These are phyloP conservation scores for Rhinoptilus africanus DNA, from an alignment of 2,113 vertebrate species.

Conservation along the genomic window DNA sequence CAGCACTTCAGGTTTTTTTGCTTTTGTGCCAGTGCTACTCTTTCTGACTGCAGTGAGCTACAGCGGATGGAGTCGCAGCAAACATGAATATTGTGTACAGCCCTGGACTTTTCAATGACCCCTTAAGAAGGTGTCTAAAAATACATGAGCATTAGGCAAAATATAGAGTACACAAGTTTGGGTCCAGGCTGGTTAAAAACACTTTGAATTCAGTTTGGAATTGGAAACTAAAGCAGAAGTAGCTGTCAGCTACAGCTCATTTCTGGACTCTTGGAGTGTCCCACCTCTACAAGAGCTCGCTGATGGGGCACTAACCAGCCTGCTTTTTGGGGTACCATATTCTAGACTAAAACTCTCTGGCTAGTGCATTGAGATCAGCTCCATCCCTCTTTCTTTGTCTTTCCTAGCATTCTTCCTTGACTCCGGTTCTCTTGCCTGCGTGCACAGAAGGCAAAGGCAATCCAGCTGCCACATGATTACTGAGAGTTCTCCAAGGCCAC, in stretches of 20 bases:
- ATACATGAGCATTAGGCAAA: not conserved
- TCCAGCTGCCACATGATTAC: not conserved
- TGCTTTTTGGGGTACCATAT: not conserved
- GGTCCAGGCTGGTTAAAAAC: not conserved
- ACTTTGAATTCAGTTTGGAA: not conserved
- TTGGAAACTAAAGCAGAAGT: not conserved
- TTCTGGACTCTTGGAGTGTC: not conserved
- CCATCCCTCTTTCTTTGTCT: not conserved
- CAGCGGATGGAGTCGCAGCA: not conserved
- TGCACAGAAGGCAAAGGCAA: not conserved
- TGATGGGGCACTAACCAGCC: not conserved
- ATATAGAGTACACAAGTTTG: not conserved
- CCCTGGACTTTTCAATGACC: not conserved
- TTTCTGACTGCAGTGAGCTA: not conserved
- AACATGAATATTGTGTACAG: not conserved
- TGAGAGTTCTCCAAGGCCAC: not conserved
- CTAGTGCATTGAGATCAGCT: not conserved
- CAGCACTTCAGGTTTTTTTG: not conserved
- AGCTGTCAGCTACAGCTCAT: not conserved
- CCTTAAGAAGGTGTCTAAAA: not conserved
- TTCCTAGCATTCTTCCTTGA: not conserved
- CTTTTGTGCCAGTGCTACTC: not conserved
- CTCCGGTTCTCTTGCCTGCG: accelerated
- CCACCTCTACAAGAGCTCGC: not conserved
- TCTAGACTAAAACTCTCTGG: not conserved